These are phyloP conservation scores for Caradrina kadenii DNA, from an alignment of 2,888 invertebrate genomes.

Conservation along the genomic window DNA sequence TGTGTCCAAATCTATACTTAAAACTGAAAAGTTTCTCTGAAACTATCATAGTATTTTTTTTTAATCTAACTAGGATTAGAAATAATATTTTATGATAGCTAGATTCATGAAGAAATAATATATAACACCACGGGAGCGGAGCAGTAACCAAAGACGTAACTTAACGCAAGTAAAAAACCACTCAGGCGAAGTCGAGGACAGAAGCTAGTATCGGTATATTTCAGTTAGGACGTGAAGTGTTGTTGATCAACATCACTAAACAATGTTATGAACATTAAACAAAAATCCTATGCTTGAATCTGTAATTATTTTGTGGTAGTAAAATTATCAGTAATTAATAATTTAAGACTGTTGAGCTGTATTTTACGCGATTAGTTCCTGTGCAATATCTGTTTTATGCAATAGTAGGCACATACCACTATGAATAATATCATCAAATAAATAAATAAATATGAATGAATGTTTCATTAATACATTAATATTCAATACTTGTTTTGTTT, in stretches of 20 bases:
- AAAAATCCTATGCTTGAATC: conserved; percentile 6
- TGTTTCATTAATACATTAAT: background rate
- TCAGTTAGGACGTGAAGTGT: background rate
- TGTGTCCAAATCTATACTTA: background rate
- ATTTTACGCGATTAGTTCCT: background rate
- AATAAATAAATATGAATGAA: background rate
- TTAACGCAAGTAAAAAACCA: no score
- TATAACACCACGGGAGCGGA: no score
- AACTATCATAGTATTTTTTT: no score
- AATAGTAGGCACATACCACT: background rate
- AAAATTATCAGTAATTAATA: conserved; percentile 12
- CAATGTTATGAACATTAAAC: conserved; percentile 17
- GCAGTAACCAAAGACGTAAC: no score
- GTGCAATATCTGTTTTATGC: conserved; percentile 2
- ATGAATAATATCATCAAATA: conserved; percentile 1
- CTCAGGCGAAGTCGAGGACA: no score
- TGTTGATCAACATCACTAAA: conserved; percentile 5
- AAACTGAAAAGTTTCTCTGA: no score
- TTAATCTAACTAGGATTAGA: no score
- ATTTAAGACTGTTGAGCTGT: background rate
- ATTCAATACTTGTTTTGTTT: background rate
- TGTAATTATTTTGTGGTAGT: background rate
- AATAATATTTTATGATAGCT: no score
- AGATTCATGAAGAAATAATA: no score
- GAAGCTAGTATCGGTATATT: no score